phyloP scores from a whole-genome alignment of 2,113 vertebrate species.

The Rhipidura dahli region DNA sequence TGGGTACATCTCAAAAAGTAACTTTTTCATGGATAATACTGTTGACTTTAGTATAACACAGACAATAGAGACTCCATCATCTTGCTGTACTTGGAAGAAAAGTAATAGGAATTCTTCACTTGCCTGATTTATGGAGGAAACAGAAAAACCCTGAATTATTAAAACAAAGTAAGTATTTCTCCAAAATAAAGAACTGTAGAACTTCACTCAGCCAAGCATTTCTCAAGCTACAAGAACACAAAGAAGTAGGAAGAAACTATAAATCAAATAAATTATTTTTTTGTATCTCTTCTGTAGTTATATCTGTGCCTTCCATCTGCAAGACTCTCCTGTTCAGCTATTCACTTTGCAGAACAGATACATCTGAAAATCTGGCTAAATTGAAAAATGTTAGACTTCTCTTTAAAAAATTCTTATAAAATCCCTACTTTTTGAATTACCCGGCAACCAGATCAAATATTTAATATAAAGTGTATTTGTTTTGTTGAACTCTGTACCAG shows the following conservation, averaged over 20 bases:
- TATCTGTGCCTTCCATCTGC: conserved; percentile 4
- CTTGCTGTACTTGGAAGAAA: not conserved
- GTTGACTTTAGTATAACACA: not conserved
- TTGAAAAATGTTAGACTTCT: not conserved
- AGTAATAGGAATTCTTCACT: not conserved
- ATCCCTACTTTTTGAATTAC: not conserved
- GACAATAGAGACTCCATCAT: not conserved
- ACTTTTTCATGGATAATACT: not conserved
- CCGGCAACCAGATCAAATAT: not conserved
- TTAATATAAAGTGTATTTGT: not conserved
- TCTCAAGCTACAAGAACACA: not conserved
- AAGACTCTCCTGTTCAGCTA: not conserved
- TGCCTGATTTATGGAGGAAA: not conserved
- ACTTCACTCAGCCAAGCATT: not conserved
- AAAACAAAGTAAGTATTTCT: not conserved
- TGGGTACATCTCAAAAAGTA: not conserved
- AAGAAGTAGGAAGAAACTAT: not conserved
- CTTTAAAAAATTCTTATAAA: not conserved
- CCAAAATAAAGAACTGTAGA: not conserved
- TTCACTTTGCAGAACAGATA: not conserved
- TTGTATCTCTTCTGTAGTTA: not conserved
- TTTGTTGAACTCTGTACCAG: not conserved
- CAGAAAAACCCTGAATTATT: not conserved
- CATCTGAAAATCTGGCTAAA: not conserved
- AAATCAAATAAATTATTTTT: conserved; percentile 37